Evolutionary conservation across 2,113 vertebrate genomes (phyloP), one percentile per base, ranked within the genome.

Genomic region (Lota lota): DNA sequence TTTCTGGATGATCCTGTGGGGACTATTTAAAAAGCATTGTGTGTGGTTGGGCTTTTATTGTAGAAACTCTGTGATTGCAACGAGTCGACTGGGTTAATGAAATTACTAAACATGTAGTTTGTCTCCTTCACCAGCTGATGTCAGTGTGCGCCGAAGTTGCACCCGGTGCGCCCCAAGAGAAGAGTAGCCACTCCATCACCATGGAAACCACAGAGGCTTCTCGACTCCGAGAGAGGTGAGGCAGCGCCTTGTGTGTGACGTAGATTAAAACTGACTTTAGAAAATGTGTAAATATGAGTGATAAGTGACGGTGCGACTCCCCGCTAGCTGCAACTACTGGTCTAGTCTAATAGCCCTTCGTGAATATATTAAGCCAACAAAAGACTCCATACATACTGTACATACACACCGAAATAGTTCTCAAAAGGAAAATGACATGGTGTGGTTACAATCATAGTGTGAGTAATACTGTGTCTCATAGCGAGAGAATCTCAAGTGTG

Each of bases 161-260:
- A 33, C 94, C 95, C 20, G 95, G 94, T 75, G 95, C 94, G 0
- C 95, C 95, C 0, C 94, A 85, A 79, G 95, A 96, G 87, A 90
- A 84, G 67, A 92, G 87, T 79, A 89, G 74, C 1, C 67, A 92
- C 65, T 68, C 88, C 22, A 63, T 85, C 54, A 75, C 87, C 19
- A 76, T 87, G 47, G 93, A 94, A 58, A 81, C 85, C 22, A 51
- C 79, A 65, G 93, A 94, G 60, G 78, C 87, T 28, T 56, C 54
- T 69, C 91, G 93, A 75, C 93, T 95, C 47, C 77, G 85, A 66
- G 92, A 88, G 73, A 93, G 95, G 95, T 97, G 84, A 90, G 53
- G 5, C 20, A n/a, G 57, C 3, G 22, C 33, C 24, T 1, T 20
- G 24, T 8, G 33, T 47, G 58, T 15, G 57, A 63, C 12, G 6